phyloP scores from a whole-genome alignment of 2,888 invertebrate genomes.

The Pasiphila rectangulata region DNA sequence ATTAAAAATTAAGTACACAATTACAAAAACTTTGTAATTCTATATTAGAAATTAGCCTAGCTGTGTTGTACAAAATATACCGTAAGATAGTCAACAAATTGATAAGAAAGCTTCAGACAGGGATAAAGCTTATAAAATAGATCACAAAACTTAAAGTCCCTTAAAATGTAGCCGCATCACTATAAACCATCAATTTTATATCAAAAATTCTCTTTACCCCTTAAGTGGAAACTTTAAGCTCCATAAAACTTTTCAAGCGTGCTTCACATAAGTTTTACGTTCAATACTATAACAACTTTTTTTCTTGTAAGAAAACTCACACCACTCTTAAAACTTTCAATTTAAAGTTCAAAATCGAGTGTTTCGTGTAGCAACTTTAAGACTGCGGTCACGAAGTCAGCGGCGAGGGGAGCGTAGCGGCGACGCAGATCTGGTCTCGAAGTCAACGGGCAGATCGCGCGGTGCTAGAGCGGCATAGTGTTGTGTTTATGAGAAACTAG shows the following conservation, averaged over 20 bases:
- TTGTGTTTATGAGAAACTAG: too few species aligned
- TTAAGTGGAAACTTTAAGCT: slow-evolving; percentile 71
- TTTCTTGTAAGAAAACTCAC: not conserved
- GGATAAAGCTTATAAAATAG: slow-evolving; percentile 12
- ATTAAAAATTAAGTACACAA: too few species aligned
- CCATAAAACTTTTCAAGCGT: slow-evolving; percentile 75
- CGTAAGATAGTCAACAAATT: not conserved
- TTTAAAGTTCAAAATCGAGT: slow-evolving; percentile 6
- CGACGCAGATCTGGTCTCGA: too few species aligned
- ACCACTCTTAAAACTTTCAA: slow-evolving; percentile 5
- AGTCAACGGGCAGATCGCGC: too few species aligned
- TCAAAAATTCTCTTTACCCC: slow-evolving; percentile 63
- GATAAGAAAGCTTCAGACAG: slow-evolving; percentile 12
- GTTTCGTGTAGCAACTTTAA: not conserved
- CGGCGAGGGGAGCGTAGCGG: too few species aligned
- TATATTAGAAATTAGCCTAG: too few species aligned
- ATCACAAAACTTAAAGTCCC: slow-evolving; percentile 17
- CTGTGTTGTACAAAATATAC: not conserved
- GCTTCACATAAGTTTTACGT: slow-evolving; percentile 75
- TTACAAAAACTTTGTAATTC: too few species aligned
- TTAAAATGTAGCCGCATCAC: slow-evolving; percentile 19
- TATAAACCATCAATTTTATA: slow-evolving; percentile 47
- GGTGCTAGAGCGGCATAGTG: too few species aligned
- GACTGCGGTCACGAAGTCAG: too few species aligned
- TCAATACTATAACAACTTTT: slow-evolving; percentile 51